A percentile compares a stretch with the other conserved stretches of the same genome.
These are phyloP conservation scores for Acridotheres tristis DNA, from an alignment of 2,797 vertebrate species.

Conservation along the genomic window DNA sequence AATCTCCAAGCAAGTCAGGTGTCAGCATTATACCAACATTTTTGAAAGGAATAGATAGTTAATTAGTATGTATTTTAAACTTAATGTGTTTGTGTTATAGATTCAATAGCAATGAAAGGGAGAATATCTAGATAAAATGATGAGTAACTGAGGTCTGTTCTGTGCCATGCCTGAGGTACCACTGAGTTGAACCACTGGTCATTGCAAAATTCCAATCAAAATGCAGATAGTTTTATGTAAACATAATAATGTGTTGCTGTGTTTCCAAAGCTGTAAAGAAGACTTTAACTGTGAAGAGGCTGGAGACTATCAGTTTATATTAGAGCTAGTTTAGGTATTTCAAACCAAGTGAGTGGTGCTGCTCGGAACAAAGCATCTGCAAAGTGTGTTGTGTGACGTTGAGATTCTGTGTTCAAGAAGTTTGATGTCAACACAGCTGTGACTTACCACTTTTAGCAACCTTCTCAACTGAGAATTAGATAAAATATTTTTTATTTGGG, in stretches of 20 bases:
- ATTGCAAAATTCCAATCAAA: conserved; percentile 59
- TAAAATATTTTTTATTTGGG: conserved; percentile 68
- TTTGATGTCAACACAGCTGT: conserved; percentile 70
- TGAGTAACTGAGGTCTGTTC: not conserved
- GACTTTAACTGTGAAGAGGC: conserved; percentile 34
- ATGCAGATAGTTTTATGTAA: conserved; percentile 41
- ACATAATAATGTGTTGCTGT: conserved; percentile 47
- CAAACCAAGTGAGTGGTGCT: conserved; percentile 55
- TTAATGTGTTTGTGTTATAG: conserved; percentile 52
- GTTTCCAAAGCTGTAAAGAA: conserved; percentile 57
- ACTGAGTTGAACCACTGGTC: not conserved
- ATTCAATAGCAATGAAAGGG: conserved; percentile 56
- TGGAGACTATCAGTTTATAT: conserved; percentile 63
- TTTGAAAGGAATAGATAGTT: conserved; percentile 58
- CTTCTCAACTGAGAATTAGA: conserved; percentile 69
- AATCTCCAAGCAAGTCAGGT: conserved; percentile 65
- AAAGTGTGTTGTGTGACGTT: conserved; percentile 35
- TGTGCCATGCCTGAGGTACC: not conserved
- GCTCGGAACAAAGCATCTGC: conserved; percentile 62
- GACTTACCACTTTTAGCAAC: conserved; percentile 63
- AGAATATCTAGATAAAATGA: conserved; percentile 38
- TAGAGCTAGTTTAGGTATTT: conserved; percentile 63
- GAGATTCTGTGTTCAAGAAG: conserved; percentile 56
- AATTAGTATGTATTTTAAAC: conserved; percentile 69
- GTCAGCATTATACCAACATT: conserved; percentile 53